phyloP scores from a whole-genome alignment of 2,113 vertebrate species.

The Daboia siamensis region DNA sequence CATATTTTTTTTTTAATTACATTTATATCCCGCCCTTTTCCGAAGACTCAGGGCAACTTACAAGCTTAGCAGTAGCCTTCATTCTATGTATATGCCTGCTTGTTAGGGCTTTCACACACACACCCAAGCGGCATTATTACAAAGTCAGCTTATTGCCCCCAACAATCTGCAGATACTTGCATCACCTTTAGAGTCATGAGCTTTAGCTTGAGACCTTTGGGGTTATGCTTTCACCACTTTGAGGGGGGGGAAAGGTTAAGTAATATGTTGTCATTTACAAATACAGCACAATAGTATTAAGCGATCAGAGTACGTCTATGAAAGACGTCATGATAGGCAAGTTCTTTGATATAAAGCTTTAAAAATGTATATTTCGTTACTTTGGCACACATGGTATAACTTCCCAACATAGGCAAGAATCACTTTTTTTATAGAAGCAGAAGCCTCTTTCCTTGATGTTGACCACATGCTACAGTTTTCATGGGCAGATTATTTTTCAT shows the following conservation, averaged over 20 bases:
- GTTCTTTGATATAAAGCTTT: not conserved
- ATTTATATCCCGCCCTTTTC: no score
- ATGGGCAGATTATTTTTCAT: not conserved
- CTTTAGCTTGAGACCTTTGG: not conserved
- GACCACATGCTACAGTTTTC: not conserved
- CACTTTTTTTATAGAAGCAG: slow-evolving; percentile 26
- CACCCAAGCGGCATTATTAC: no score
- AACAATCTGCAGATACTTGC: not conserved
- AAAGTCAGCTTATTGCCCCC: no score
- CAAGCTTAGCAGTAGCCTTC: no score
- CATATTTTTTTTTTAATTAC: no score
- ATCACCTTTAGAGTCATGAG: not conserved
- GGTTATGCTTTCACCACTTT: not conserved
- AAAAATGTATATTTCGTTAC: not conserved
- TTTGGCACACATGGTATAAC: slow-evolving; percentile 36
- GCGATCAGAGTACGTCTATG: not conserved
- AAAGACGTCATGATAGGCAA: not conserved
- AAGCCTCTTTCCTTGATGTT: slow-evolving; percentile 46
- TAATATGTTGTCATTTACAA: not conserved
- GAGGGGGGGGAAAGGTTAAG: not conserved
- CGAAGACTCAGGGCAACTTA: no score
- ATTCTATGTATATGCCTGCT: no score
- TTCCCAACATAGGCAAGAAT: slow-evolving; percentile 44
- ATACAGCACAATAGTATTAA: not conserved
- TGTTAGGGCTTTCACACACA: no score